phyloP scores from a whole-genome alignment of 2,888 invertebrate genomes.

The Conomelus anceps region DNA sequence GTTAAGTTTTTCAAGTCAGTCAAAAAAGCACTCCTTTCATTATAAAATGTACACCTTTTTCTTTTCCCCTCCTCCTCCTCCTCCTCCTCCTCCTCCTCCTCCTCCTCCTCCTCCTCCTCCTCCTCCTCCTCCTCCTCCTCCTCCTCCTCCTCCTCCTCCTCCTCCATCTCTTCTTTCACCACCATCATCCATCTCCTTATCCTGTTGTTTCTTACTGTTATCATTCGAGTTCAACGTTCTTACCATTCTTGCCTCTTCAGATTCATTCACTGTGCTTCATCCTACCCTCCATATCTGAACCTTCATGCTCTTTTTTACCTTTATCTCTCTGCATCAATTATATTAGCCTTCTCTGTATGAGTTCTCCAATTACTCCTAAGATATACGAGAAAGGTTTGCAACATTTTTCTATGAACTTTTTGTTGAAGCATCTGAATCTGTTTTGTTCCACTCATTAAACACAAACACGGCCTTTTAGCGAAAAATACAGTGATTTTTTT shows the following conservation, averaged over 20 bases:
- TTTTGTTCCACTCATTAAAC: not conserved
- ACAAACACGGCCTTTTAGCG: not conserved
- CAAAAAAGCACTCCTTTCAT: not conserved
- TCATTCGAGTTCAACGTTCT: not conserved
- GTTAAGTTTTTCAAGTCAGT: not conserved
- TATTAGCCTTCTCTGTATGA: too few species aligned
- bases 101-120: not conserved
- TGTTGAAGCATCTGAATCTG: not conserved
- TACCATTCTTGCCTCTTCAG: not conserved
- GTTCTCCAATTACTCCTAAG: too few species aligned
- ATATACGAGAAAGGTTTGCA: too few species aligned
- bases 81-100: not conserved
- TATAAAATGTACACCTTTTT: too few species aligned
- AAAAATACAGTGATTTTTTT: not conserved
- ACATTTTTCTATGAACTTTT: not conserved
- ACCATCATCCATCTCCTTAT: not conserved
- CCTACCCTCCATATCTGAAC: not conserved
- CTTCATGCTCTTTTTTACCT: too few species aligned
- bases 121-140: not conserved
- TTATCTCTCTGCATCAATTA: too few species aligned
- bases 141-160: not conserved
- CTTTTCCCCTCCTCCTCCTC: not conserved
- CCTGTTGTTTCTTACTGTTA: too few species aligned
- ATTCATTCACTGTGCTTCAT: not conserved
- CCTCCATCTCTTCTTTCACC: not conserved